Evolutionary conservation across 1,140 invertebrate species (phyloP), one percentile per base, ranked within the genome.

Genomic region (Drosophila sucinea): DNA sequence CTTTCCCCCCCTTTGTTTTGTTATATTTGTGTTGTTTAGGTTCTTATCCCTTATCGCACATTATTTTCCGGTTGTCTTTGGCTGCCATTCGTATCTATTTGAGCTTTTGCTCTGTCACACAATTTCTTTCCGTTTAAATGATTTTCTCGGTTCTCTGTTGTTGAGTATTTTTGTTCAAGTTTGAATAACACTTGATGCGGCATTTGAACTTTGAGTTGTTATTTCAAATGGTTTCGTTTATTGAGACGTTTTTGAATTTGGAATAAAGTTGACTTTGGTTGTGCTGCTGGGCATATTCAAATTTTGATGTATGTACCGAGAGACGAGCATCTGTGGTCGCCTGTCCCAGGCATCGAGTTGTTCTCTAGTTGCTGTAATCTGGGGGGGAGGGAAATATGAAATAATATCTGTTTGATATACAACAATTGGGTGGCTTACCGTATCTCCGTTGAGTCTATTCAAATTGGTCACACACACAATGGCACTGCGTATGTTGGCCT

Each of bases 371-470:
- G 44, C 44, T 27, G 44, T 51, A 27, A 51, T 51, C 44, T 51
- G 8, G 3, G 10, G 23, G 4, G n/a, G n/a, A n/a, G 1, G 10
- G 11, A 40, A 1, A 40, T 4, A 56, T 47, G 1, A 3, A 29
- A 32, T 33, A 5, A 30, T 30, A 30, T 30, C 2, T 30, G 30
- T 2, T 30, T 30, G 30, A 30, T 57, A 11, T 57, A 57, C 4
- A 25, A 17, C 17, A 17, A 17, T 17, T 17, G 4, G n/a, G 4
- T 25, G 40, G 0, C 10, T 90, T 90, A 98, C 96, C 94, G 98
- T 97, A 93, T 99, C 98, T n/a, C 96, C 97, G 86, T 98, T 95
- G 6, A 99, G 94, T 64, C 98, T 93, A 92, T 99, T 97, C 7
- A 99, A 89, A 1, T 99, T 91, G 0, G 97, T 96, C 8, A 98